A percentile compares a stretch with the other conserved stretches of the same genome.
phyloP scores from a whole-genome alignment of 1,140 invertebrate genomes.

The Colletes gigas region DNA sequence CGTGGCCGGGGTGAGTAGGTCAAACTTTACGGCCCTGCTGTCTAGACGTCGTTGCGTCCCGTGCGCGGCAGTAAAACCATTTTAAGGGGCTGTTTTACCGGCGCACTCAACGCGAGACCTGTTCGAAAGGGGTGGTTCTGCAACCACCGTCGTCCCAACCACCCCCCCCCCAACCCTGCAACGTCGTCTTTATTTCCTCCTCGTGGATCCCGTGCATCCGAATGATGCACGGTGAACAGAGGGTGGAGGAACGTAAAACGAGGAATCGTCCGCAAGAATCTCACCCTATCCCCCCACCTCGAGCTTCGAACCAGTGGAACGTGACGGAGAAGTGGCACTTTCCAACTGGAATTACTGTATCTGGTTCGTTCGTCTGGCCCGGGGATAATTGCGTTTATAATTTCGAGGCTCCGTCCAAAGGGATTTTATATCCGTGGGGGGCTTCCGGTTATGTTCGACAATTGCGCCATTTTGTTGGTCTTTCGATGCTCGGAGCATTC shows the following conservation, averaged over 20 bases:
- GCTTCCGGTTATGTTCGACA: no score
- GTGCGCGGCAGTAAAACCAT: slow-evolving; percentile 79
- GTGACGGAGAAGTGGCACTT: slow-evolving; percentile 37
- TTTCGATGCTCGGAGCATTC: no score
- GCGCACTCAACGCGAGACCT: slow-evolving; percentile 73
- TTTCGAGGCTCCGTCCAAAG: background rate
- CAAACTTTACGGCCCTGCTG: slow-evolving; percentile 80
- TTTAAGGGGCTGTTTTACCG: slow-evolving; percentile 81
- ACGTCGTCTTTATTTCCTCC: slow-evolving; percentile 50
- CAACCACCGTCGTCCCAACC: slow-evolving; percentile 5
- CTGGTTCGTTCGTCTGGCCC: no score
- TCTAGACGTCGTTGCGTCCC: slow-evolving; percentile 80
- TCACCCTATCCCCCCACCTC: background rate
- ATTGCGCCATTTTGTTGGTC: no score
- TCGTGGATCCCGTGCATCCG: slow-evolving; percentile 48
- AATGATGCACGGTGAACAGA: slow-evolving; percentile 24
- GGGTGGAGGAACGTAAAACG: slow-evolving; percentile 50
- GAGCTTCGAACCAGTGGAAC: slow-evolving; percentile 20
- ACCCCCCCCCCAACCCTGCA: no score
- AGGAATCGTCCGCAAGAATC: slow-evolving; percentile 62
- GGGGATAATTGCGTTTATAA: slow-evolving; percentile 19
- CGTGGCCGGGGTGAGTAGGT: slow-evolving; percentile 78
- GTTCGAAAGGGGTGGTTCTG: slow-evolving; percentile 54
- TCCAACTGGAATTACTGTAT: slow-evolving; percentile 8
- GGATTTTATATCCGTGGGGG: no score